Evolutionary conservation across 2,888 invertebrate genomes (phyloP).

Genomic region (Deroplatys truncata): DNA sequence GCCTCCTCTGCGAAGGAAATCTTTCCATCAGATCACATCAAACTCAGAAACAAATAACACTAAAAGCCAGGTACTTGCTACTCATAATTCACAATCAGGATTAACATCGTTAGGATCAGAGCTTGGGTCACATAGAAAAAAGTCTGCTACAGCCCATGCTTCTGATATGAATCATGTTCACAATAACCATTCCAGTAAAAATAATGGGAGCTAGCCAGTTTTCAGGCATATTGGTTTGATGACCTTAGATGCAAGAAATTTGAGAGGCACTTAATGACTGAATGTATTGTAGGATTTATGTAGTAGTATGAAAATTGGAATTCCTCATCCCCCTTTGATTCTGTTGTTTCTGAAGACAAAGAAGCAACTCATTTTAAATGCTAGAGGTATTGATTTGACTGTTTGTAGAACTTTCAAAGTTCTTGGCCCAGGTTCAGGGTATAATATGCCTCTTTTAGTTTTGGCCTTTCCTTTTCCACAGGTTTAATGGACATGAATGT

Average conservation of each 20-base stretch:
- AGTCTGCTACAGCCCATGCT: not conserved
- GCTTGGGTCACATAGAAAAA: not conserved
- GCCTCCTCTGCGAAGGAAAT: constrained; percentile 26
- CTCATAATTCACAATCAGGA: not conserved
- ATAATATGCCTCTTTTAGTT: not conserved
- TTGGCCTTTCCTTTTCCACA: not conserved
- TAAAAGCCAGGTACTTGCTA: not conserved
- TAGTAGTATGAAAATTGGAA: not conserved
- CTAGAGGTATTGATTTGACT: not conserved
- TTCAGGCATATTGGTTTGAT: not conserved
- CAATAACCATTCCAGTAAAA: constrained; percentile 5
- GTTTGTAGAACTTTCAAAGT: not conserved
- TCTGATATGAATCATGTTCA: constrained; percentile 4
- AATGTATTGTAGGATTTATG: not conserved
- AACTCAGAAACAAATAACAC: not conserved
- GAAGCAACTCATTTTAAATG: not conserved
- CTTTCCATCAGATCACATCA: constrained; percentile 28
- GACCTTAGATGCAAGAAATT: not conserved
- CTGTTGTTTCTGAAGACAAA: not conserved
- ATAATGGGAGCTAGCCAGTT: constrained; percentile 5
- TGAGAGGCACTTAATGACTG: not conserved
- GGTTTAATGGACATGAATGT: not conserved
- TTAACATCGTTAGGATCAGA: not conserved
- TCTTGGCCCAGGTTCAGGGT: not conserved
- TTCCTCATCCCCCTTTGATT: not conserved